Evolutionary conservation across 1,140 invertebrate genomes (phyloP).

Genomic region (Aphaenogaster floridana): DNA sequence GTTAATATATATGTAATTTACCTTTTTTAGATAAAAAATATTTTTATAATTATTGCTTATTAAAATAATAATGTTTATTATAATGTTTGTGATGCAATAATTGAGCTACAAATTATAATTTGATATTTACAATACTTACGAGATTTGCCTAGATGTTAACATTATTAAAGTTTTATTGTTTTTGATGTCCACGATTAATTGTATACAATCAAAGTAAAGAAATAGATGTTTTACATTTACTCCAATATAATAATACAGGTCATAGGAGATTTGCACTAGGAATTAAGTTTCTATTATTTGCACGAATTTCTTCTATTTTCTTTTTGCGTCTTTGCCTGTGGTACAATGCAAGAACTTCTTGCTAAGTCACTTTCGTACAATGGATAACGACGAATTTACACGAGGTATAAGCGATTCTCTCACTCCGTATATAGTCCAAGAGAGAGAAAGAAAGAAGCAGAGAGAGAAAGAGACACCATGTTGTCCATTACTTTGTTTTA

Average conservation of each 20-base stretch:
- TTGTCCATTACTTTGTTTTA: conserved; percentile 57
- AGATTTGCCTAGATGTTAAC: neutral
- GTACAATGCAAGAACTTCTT: neutral
- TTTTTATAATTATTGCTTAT: neutral
- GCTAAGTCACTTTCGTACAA: conserved; percentile 11
- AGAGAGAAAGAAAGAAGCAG: neutral
- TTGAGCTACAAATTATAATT: neutral
- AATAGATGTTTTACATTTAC: neutral
- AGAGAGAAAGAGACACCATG: neutral
- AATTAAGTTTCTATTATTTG: conserved; percentile 13
- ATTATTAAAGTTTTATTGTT: neutral
- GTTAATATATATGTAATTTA: conserved; percentile 12
- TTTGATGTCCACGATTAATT: neutral
- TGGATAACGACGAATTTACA: neutral
- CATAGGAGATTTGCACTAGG: neutral
- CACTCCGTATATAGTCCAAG: neutral
- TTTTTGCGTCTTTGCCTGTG: neutral
- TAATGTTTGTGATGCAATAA: neutral
- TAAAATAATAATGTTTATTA: neutral
- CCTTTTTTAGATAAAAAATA: neutral
- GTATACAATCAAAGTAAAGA: neutral
- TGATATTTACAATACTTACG: conserved; percentile 1
- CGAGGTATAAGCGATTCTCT: conserved; percentile 14
- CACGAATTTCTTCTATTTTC: neutral
- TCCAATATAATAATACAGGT: neutral